These are phyloP conservation scores for Pelusios castaneus DNA, from an alignment of 2,113 vertebrate species.

Conservation along the genomic window DNA sequence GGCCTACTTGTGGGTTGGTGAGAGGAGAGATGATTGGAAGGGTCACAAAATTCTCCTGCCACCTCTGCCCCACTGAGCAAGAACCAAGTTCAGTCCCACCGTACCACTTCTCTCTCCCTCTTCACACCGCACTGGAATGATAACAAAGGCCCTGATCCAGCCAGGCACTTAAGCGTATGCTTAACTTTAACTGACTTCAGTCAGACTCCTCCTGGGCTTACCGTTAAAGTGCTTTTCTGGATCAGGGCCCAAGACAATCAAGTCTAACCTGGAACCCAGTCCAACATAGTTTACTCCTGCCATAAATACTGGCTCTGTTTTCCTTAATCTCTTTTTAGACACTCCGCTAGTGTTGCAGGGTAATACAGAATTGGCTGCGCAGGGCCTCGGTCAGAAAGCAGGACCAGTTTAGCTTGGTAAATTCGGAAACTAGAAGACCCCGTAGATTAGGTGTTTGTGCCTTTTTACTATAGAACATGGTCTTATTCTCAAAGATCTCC, in stretches of 20 bases:
- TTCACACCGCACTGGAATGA: background rate
- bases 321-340: background rate
- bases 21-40: background rate
- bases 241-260: background rate
- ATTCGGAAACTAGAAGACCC: background rate
- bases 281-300: background rate
- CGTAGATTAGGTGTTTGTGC: background rate
- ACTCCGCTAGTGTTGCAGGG: background rate
- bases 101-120: background rate
- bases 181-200: background rate
- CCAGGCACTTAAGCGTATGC: background rate
- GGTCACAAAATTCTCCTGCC: background rate
- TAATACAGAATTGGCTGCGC: background rate
- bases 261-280: background rate
- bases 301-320: accelerated
- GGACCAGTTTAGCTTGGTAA: background rate
- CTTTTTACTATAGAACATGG: background rate
- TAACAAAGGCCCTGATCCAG: background rate
- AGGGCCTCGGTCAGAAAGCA: background rate
- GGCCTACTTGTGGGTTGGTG: background rate
- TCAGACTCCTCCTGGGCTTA: background rate
- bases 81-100: background rate
- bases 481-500: background rate
- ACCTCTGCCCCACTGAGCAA: background rate
- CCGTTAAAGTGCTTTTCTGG: background rate